phyloP scores from a whole-genome alignment of 2,113 vertebrate species.

The Reinhardtius hippoglossoides region DNA sequence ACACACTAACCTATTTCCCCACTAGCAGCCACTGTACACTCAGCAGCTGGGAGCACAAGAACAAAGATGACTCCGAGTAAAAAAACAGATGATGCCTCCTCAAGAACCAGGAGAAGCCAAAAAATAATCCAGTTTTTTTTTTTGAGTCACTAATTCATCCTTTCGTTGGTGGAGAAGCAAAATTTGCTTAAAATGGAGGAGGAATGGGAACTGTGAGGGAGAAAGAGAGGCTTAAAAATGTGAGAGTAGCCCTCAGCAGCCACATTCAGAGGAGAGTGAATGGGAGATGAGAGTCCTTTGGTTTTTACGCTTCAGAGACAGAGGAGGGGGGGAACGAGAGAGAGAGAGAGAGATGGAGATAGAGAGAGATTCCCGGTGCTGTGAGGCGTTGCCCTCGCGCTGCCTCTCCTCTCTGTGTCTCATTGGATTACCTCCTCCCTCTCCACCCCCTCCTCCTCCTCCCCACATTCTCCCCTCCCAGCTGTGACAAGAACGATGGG shows the following conservation, averaged over 20 bases:
- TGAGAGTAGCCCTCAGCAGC: constrained; percentile 27
- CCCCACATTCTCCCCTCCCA: constrained; percentile 72
- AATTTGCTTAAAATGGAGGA: not conserved
- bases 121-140: constrained; percentile 29
- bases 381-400: constrained; percentile 78
- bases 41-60: constrained; percentile 61
- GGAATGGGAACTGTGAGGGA: not conserved
- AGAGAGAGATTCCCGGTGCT: constrained; percentile 71
- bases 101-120: constrained; percentile 3
- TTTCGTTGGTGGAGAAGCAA: constrained; percentile 20
- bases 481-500: constrained; percentile 77
- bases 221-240: constrained; percentile 6
- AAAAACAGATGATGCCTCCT: constrained; percentile 9
- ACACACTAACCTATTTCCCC: constrained; percentile 80
- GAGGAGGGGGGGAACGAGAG: constrained; percentile 29
- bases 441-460: constrained; percentile 25
- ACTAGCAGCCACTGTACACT: constrained; percentile 50
- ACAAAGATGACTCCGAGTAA: constrained; percentile 71
- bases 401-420: constrained; percentile 77
- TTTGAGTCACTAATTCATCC: constrained; percentile 40
- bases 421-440: constrained; percentile 76
- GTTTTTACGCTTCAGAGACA: constrained; percentile 63
- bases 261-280: constrained; percentile 54
- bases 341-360: constrained; percentile 62
- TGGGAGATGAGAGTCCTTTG: constrained; percentile 64